A percentile compares a stretch with the other conserved stretches of the same genome.
These are phyloP conservation scores for Thalassophryne amazonica DNA, from an alignment of 2,797 vertebrate species.

Conservation along the genomic window DNA sequence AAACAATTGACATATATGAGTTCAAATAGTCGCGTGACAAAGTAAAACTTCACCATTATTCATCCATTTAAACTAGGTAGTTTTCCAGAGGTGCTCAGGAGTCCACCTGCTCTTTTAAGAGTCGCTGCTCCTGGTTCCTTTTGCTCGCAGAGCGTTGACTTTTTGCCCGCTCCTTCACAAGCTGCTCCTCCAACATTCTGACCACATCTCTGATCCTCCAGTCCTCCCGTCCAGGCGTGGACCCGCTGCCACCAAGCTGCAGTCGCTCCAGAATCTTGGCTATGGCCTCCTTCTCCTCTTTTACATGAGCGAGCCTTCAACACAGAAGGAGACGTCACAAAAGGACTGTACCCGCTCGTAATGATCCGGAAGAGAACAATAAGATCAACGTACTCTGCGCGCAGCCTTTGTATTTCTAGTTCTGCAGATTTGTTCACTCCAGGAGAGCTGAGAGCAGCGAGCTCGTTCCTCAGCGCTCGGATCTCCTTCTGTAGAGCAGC, in stretches of 20 bases:
- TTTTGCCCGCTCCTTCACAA: slow-evolving; percentile 83
- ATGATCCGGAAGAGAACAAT: neutral
- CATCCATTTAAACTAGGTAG: neutral
- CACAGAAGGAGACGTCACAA: neutral
- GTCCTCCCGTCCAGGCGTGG: slow-evolving; percentile 65
- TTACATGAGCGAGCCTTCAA: slow-evolving; percentile 76
- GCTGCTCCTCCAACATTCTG: slow-evolving; percentile 83
- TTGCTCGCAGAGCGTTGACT: slow-evolving; percentile 76
- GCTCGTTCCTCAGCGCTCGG: slow-evolving; percentile 81
- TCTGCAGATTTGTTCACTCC: slow-evolving; percentile 72
- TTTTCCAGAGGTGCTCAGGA: neutral
- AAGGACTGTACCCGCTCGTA: neutral
- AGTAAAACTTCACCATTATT: neutral
- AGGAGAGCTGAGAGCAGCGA: slow-evolving; percentile 67
- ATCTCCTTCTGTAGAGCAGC: slow-evolving; percentile 86
- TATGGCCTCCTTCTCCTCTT: slow-evolving; percentile 83
- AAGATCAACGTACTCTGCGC: slow-evolving; percentile 80
- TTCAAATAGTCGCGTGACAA: neutral
- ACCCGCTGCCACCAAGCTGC: slow-evolving; percentile 62
- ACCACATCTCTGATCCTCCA: slow-evolving; percentile 77
- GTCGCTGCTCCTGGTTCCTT: slow-evolving; percentile 82
- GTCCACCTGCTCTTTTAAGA: slow-evolving; percentile 83
- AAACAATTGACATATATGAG: neutral
- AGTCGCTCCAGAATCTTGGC: slow-evolving; percentile 75
- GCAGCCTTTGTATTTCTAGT: slow-evolving; percentile 80